Percentiles rank a stretch among this genome's conserved stretches.
phyloP scores from a whole-genome alignment of 2,888 invertebrate species.

The Phortica magna region DNA sequence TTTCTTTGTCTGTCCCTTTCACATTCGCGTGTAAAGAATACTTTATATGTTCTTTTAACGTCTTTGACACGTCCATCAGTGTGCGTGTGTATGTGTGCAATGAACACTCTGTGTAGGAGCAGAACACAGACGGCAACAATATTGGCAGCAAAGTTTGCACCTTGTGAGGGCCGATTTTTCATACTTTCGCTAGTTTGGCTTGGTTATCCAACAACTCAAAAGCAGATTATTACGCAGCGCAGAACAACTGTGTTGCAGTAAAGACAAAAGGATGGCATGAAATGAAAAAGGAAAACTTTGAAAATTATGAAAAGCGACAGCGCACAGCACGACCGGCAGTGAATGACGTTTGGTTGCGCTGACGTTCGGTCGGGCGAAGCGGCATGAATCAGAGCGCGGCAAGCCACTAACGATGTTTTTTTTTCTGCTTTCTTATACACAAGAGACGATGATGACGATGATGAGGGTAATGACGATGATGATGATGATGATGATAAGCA shows the following conservation, averaged over 20 bases:
- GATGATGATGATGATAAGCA: slow-evolving; percentile 15
- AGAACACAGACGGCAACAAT: not conserved
- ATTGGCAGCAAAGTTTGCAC: not conserved
- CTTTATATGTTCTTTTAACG: not conserved
- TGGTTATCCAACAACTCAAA: not conserved
- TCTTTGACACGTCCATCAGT: not conserved
- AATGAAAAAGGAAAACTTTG: not conserved
- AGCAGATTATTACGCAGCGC: slow-evolving; percentile 18
- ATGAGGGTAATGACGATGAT: not conserved
- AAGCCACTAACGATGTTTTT: slow-evolving; percentile 63
- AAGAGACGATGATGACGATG: not conserved
- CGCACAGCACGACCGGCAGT: not conserved
- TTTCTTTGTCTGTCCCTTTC: not conserved
- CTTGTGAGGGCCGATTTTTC: not conserved
- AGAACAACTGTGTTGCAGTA: not conserved
- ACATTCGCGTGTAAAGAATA: too few species aligned
- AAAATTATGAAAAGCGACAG: slow-evolving; percentile 30
- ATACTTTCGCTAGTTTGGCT: not conserved
- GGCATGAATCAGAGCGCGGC: slow-evolving; percentile 36
- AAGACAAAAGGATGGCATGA: not conserved
- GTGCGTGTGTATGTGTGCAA: not conserved
- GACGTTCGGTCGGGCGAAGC: too few species aligned
- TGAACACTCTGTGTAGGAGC: too few species aligned
- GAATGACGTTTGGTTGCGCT: not conserved
- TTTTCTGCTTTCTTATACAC: slow-evolving; percentile 34